Conservation (phyloP, 2,888 invertebrate species). For the Hydraecia micacea region DNA sequence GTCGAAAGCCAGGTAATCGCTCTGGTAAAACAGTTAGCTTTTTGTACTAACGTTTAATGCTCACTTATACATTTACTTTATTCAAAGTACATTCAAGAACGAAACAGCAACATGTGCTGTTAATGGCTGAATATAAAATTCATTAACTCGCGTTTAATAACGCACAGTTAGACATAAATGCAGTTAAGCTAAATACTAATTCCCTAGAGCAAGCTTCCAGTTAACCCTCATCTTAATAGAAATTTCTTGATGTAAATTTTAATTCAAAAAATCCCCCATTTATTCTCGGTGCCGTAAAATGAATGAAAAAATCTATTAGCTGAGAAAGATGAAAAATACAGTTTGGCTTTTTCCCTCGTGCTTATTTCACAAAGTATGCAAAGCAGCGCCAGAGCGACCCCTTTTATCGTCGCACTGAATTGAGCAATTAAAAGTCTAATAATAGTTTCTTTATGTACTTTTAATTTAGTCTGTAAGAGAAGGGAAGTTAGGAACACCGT, state of each 20-base stretch:
- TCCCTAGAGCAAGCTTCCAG: slow-evolving; percentile 73
- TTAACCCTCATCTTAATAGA: slow-evolving; percentile 80
- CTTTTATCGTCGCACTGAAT: slow-evolving; percentile 58
- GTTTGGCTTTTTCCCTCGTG: slow-evolving; percentile 62
- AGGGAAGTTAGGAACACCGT: slow-evolving; percentile 30
- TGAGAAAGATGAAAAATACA: slow-evolving; percentile 72
- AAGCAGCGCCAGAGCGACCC: slow-evolving; percentile 63
- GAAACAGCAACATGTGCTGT: slow-evolving; percentile 58
- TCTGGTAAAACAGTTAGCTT: slow-evolving; percentile 27
- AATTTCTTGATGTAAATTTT: slow-evolving; percentile 82
- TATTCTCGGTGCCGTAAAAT: slow-evolving; percentile 72
- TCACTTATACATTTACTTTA: slow-evolving; percentile 27
- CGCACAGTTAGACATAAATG: slow-evolving; percentile 62
- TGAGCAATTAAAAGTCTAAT: slow-evolving; percentile 66
- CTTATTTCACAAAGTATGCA: slow-evolving; percentile 70
- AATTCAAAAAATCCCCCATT: slow-evolving; percentile 76
- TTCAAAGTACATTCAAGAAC: slow-evolving; percentile 24
- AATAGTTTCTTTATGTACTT: slow-evolving; percentile 64
- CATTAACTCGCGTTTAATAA: slow-evolving; percentile 51
- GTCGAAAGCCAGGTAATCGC: slow-evolving; percentile 14
- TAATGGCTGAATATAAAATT: slow-evolving; percentile 58
- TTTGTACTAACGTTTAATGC: slow-evolving; percentile 28
- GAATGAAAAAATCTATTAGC: slow-evolving; percentile 80
- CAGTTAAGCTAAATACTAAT: slow-evolving; percentile 70
- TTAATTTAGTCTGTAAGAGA: slow-evolving; percentile 54